Evolutionary conservation across 2,113 vertebrate genomes (phyloP), one percentile per base, ranked within the genome.

Genomic region (Propithecus coquereli): DNA sequence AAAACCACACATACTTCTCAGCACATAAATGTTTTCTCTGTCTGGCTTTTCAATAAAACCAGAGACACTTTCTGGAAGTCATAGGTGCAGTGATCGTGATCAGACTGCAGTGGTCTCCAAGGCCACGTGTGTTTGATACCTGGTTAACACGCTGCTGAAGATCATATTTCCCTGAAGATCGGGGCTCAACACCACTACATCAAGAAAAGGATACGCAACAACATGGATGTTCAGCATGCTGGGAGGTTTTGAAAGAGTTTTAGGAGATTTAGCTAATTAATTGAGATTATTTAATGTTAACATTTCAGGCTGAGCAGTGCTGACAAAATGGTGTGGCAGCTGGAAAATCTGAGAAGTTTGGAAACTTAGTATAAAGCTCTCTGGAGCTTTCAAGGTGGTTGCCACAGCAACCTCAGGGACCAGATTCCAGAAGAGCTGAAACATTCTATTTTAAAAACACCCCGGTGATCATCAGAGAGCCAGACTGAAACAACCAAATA

Each of bases 401-500:
- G 61, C 96, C 92, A 94, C 92, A 90, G 94, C 90, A 97, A 97
- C 95, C 93, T 61, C 61, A 13, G 93, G 70, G 85, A 74, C 79
- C 74, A 91, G 79, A 90, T 85, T 89, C 76, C 79, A 43, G 40
- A 87, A 95, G 82, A 95, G 79, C 94, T 71, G 54, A 91, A 90
- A 71, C 11, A 5, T 94, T 97, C 97, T 97, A 96, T 97, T 97
- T 97, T 97, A 92, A 94, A 97, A 96, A 95, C 45, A 96, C 30
- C 63, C 87, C 80, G 82, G 30, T 94, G 94, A 96, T 95, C 86
- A 87, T 70, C 83, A 90, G 71, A 95, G 80, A 95, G 50, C 17
- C 84, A 89, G 43, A 54, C 80, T 40, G 66, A 94, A 90, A 96
- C 76, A 92, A 96, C n/a, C 65, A 83, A 90, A 95, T 92, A 97